A percentile compares a stretch with the other conserved stretches of the same genome.
phyloP scores from a whole-genome alignment of 1,140 invertebrate genomes.

The Pseudomyrmex dendroicus region DNA sequence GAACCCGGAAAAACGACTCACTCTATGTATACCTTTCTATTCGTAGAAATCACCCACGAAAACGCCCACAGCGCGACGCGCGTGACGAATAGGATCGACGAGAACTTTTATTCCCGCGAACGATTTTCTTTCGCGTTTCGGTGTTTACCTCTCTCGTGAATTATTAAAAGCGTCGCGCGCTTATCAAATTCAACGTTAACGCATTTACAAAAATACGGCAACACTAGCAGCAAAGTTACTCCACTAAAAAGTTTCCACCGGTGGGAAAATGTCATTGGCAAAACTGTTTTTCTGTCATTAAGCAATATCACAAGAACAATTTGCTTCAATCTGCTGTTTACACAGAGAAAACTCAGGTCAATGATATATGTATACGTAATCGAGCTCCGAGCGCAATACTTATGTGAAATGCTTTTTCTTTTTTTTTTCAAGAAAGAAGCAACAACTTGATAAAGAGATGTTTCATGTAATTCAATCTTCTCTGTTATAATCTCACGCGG shows the following conservation, averaged over 20 bases:
- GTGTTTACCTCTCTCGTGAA: conserved; percentile 30
- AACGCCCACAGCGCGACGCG: conserved; percentile 60
- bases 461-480: not conserved
- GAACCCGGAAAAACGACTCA: conserved; percentile 1
- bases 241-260: not conserved
- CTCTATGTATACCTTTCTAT: conserved; percentile 64
- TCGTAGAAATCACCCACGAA: conserved; percentile 67
- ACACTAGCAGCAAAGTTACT: conserved; percentile 32
- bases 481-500: not conserved
- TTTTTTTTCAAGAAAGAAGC: not conserved
- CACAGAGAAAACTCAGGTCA: not conserved
- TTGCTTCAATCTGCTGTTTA: conserved; percentile 1
- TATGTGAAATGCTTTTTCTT: not conserved
- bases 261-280: conserved; percentile 47
- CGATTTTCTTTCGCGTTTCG: conserved; percentile 54
- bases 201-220: conserved; percentile 40
- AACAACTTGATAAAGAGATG: not conserved
- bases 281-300: conserved; percentile 22
- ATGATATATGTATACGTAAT: not conserved
- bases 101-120: conserved; percentile 64
- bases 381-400: not conserved
- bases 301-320: not conserved
- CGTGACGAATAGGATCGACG: conserved; percentile 68
- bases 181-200: conserved; percentile 46
- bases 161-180: conserved; percentile 34